Percentiles rank a stretch among this genome's conserved stretches.
Evolutionary conservation across 2,113 vertebrate genomes (phyloP).

Genomic region (Mobula birostris): DNA sequence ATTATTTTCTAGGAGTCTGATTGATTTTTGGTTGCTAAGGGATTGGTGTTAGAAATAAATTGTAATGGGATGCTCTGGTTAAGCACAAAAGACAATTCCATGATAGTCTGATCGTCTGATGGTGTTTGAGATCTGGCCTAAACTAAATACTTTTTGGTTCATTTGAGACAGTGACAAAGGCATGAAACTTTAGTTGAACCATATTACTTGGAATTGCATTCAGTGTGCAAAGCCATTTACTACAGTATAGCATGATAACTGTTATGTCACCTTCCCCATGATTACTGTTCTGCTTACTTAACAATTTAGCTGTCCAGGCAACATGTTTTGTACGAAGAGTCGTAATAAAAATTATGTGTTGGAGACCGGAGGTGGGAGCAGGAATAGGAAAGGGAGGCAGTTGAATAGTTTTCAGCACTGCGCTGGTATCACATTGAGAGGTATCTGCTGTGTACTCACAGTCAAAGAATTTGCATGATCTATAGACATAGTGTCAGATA

Average conservation of each 20-base stretch:
- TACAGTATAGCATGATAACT: neutral
- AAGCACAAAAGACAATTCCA: neutral
- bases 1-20: too few species aligned
- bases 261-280: neutral
- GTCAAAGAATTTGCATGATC: too few species aligned
- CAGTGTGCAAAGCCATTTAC: neutral
- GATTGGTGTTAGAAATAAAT: neutral
- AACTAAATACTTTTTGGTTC: neutral
- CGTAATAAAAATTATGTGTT: neutral
- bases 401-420: too few species aligned
- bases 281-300: neutral
- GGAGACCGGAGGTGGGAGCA: neutral
- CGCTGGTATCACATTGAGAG: too few species aligned
- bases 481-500: too few species aligned
- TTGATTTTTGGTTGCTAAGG: neutral
- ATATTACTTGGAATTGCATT: neutral
- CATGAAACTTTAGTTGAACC: neutral
- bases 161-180: slow-evolving; percentile 26
- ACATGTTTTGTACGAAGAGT: neutral
- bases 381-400: too few species aligned
- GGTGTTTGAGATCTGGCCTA: too few species aligned
- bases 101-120: neutral
- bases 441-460: too few species aligned
- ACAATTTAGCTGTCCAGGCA: neutral
- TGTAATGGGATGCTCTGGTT: neutral